Evolutionary conservation across 2,797 vertebrate genomes (phyloP).

Genomic region (Potorous gilbertii): DNA sequence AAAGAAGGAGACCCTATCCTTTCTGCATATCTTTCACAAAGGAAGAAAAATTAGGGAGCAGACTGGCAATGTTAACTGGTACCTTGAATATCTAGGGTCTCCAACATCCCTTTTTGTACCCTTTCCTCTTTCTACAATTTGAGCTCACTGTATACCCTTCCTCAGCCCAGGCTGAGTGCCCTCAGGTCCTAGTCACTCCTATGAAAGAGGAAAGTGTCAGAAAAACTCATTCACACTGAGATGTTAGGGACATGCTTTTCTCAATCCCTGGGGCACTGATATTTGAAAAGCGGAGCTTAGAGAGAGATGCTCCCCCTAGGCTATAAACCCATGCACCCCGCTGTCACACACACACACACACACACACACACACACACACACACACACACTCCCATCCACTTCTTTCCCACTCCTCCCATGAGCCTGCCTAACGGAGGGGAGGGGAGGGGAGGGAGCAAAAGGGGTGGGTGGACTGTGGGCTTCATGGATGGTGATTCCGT

Average conservation of each 20-base stretch:
- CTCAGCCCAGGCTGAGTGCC: neutral
- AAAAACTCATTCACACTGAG: neutral
- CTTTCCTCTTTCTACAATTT: no score
- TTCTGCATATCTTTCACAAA: neutral
- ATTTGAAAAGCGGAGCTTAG: neutral
- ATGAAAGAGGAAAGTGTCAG: neutral
- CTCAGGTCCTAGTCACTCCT: neutral
- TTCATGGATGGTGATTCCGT: conserved; percentile 77
- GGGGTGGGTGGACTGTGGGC: conserved; percentile 62
- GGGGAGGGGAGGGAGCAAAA: conserved; percentile 43
- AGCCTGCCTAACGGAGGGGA: neutral
- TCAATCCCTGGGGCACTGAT: neutral
- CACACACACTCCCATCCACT: neutral
- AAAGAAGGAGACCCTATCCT: neutral
- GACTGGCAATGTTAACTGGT: neutral
- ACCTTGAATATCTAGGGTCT: neutral
- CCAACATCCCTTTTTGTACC: neutral
- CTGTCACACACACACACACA: neutral
- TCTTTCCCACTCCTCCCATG: conserved; percentile 25
- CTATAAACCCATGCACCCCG: neutral
- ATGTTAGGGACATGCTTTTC: neutral
- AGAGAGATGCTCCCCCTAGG: neutral
- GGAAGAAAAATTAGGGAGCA: neutral
- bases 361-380: neutral
- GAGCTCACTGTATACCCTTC: neutral